Conservation (phyloP, 2,113 vertebrate species). For the Osmerus eperlanus region DNA sequence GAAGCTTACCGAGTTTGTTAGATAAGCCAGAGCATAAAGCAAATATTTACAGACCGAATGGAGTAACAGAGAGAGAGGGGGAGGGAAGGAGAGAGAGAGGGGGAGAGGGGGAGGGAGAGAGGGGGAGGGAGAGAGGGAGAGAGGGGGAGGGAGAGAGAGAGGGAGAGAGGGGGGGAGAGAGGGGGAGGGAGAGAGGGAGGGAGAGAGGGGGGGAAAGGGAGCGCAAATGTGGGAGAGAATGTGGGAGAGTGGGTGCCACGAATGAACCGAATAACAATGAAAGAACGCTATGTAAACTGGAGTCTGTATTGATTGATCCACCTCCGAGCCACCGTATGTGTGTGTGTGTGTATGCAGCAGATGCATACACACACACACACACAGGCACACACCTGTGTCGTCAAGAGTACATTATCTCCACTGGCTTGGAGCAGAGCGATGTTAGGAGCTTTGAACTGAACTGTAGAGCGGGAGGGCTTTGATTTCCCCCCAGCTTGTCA, state of each 20-base stretch:
- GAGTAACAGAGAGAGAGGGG: not conserved
- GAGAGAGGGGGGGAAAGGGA: not conserved
- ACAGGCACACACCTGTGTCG: too few species aligned
- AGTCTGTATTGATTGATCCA: too few species aligned
- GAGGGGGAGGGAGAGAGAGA: not conserved
- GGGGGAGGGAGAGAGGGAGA: too few species aligned
- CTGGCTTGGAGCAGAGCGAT: not conserved
- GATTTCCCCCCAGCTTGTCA: slow-evolving; percentile 13
- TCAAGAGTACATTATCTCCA: too few species aligned
- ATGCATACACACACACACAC: too few species aligned
- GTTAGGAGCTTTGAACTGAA: slow-evolving; percentile 1
- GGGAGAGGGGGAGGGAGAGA: not conserved
- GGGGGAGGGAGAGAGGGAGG: not conserved
- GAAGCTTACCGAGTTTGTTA: not conserved
- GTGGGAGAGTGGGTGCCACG: too few species aligned
- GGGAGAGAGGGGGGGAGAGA: not conserved
- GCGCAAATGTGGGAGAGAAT: not conserved
- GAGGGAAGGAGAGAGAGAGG: too few species aligned
- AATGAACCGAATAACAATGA: too few species aligned
- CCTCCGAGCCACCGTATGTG: not conserved
- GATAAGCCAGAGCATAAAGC: not conserved
- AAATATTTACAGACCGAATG: not conserved
- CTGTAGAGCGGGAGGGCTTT: slow-evolving; percentile 3
- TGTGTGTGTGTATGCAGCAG: not conserved
- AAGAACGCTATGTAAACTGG: too few species aligned